Base-by-base conservation (phyloP, 2,888 invertebrate species). In the Homarus gammarus region DNA sequence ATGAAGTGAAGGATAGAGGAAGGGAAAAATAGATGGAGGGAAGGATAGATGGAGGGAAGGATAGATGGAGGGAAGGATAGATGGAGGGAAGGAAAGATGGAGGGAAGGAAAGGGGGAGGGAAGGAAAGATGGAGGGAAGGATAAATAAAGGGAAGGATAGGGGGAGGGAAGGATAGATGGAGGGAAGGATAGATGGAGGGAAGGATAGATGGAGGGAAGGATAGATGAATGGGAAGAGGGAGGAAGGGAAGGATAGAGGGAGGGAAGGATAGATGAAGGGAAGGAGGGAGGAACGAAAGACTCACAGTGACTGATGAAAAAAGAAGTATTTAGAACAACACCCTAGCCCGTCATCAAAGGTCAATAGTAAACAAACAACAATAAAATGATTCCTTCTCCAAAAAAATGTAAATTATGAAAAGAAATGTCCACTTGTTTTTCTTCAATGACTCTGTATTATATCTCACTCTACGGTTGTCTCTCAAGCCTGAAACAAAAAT, bases 131-230 rank as follows among this genome's bases (percentile, higher is more conserved):
- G 49, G 49, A 0, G 44, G 49, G 49, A 49, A 1, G 49, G 49
- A 49, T 0, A 49, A 49, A n/a, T n/a, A 49, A 15, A 0, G 49
- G 15, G 2, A 49, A 1, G 8, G 1, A 49, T 8, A 15, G 72
- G 72, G 72, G 38, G 72, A 72, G 27, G 31, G 72, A 27, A 31
- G 38, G n/a, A n/a, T 33, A 72, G 72, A 72, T 10, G 12, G n/a
- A 1, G 22, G 33, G 95, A 95, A 93, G 94, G 95, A 33, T 95
- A 95, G n/a, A 96, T 94, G 93, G 96, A 96, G 0, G 96, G 95
- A 93, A 96, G 96, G 94, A 92, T 40, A 92, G 91, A 0, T 18
- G 18, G 18, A 68, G 49, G 68, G 68, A 2, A 68, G 68, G 33
- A 31, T 8, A 68, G 68, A 10, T 8, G 68, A 10, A 8, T 68